Base-by-base conservation (phyloP, 2,797 vertebrate genomes). In the Pseudochaenichthys georgianus region DNA sequence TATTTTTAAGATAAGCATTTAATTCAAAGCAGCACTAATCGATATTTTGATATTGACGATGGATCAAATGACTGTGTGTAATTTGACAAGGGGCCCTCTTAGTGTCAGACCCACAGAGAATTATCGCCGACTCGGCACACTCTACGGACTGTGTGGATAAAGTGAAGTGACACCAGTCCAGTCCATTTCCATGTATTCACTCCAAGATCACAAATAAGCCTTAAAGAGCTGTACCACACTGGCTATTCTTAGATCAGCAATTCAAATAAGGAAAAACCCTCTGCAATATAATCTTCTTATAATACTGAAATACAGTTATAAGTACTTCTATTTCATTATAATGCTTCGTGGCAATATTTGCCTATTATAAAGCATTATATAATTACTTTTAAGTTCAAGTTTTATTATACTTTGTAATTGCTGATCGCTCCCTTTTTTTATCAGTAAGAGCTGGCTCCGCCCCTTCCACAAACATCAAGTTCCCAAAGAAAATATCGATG, bases 21-120 rank as follows among this genome's bases (percentile, higher is more conserved):
- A 7, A 62, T 7, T 58, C 19, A 64, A 52, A 54, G 28, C 46
- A 31, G 57, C 21, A 12, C n/a, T 43, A 47, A 53, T 68, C 28
- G 42, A 61, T 71, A 42, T 28, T 41, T 50, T 57, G 28, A 13
- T 21, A 54, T 59, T 41, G 41, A 71, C n/a, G 64, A 38, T 61
- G 21, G n/a, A 66, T 75, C 34, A 57, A 52, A 63, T 52, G 5
- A 65, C 41, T 52, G 34, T 41, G 41, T 58, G 31, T 51, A 16
- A 63, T 77, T 45, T 47, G 43, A 73, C 34, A 77, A 47, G 13
- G 23, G 12, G 52, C 46, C 51, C 5, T 52, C 15, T 0, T 7
- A 43, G 23, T 45, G 52, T 75, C 13, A 21, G 50, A 63, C 10
- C 41, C 43, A 3, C 23, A 61, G 62, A 50, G 53, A 41, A 23